Conservation (phyloP, 2,113 vertebrate species). For the Acrocephalus kingi region DNA sequence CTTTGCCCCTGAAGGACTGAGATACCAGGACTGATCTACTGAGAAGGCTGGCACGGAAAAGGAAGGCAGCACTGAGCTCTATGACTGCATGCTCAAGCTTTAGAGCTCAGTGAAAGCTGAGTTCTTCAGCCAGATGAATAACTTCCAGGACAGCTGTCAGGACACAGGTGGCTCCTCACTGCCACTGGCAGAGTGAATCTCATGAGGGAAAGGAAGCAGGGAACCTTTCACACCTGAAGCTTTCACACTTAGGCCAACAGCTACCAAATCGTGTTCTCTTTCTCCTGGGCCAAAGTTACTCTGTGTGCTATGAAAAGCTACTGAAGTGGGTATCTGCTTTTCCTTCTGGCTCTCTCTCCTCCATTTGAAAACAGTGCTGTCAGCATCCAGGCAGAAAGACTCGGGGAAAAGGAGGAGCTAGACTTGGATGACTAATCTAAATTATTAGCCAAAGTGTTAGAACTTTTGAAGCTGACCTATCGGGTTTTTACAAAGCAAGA, state of each 20-base stretch:
- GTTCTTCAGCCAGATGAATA: background rate
- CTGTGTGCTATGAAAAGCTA: background rate
- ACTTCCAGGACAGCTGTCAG: background rate
- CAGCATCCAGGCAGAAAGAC: background rate
- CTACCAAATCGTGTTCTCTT: fast-evolving
- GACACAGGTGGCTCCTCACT: background rate
- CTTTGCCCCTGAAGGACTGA: background rate
- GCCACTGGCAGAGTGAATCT: background rate
- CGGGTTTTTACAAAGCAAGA: background rate
- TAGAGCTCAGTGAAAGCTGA: background rate
- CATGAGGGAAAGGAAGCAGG: background rate
- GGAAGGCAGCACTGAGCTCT: background rate
- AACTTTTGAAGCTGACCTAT: background rate
- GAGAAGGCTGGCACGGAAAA: background rate
- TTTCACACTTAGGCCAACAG: background rate
- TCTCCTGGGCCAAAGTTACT: background rate
- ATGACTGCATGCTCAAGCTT: background rate
- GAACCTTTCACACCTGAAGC: background rate
- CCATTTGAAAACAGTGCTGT: background rate
- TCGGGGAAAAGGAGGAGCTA: background rate
- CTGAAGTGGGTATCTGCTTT: background rate
- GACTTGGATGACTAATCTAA: background rate
- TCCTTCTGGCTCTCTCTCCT: background rate
- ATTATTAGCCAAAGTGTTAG: background rate
- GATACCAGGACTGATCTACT: background rate